Evolutionary conservation across 2,888 invertebrate genomes (phyloP), one percentile per base, ranked within the genome.

Genomic region (Cryptophagus acutangulus): DNA sequence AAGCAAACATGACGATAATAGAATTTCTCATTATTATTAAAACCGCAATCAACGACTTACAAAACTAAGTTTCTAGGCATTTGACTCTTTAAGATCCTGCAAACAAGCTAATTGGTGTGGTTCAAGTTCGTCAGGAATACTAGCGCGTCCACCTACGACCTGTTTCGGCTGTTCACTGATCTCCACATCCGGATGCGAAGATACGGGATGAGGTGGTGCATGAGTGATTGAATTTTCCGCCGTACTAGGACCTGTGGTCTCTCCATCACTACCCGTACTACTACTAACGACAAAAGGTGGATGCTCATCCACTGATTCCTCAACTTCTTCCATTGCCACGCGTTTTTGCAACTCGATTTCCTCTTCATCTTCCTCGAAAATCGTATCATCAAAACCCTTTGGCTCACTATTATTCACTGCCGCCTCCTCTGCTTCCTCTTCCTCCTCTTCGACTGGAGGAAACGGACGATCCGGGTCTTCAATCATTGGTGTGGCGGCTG

Each of bases 401-500:
- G 20, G 33, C 8, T 18, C 25, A 4, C 17, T 33, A 8, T 41
- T n/a, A n/a, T n/a, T n/a, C 30, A 26, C 26, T 13, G 24, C 37
- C 17, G 38, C 45, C 18, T 51, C 49, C 34, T 49, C 38, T 2
- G 13, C 30, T 25, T 52, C 45, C 17, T 38, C 38, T 26, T 26
- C 26, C 14, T 69, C 67, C 24, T 65, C 62, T 46, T 73, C 75
- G 5, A 72, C 63, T 2, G 83, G 81, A 9, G 87, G 87, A 71
- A 87, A 87, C 20, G 82, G 78, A 62, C 81, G 82, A 54, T 87
- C 88, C 26, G 86, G 78, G 62, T 89, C 88, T 71, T 93, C 92
- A 59, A 82, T 74, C 86, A 89, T 89, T 30, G 93, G 93, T 29
- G 93, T 93, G 49, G 93, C 92, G 38, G 91, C 91, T 33, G 92